Evolutionary conservation across 2,113 vertebrate species (phyloP), one percentile per base, ranked within the genome.

Genomic region (Forbesichthys papilliferus): DNA sequence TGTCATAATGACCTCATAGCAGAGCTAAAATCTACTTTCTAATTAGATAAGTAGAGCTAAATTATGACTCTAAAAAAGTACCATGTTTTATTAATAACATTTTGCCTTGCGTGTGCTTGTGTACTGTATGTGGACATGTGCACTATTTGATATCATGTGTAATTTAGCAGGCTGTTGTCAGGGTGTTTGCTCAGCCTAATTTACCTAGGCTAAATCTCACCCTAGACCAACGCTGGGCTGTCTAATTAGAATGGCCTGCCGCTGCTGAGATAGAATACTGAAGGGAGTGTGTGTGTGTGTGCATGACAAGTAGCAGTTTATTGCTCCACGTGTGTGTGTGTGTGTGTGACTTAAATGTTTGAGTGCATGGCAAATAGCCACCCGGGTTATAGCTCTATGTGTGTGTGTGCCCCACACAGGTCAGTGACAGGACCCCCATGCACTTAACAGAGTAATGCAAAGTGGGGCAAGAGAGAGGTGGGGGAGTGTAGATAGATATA

Each of bases 221-320:
- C 10, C 68, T 73, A 74, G 71, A 58, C 58, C 71, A 53, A 76
- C 77, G 79, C 80, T 79, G 78, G 75, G 80, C 83, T 79, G 85
- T 8, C 80, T 90, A 84, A 91, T 91, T 90, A 91, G 90, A 90
- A 81, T 57, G 72, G 58, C 82, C 75, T 18, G 55, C 82, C 78
- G 74, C 82, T 77, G 83, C 77, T 73, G 84, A 66, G 79, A 84
- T 81, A 77, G 84, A 89, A 86, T 82, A 88, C 87, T 89, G 78
- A 82, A 78, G 70, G 78, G 80, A 83, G 78, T 56, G 9, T 47
- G 34, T 61, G 73, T 69, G 58, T 47, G 66, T 54, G 8, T 67
- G 5, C 27, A 27, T 27, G 27, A 27, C 27, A 27, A 27, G 27
- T 27, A 27, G 27, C 27, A 27, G 27, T 27, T 27, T 27, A 27